Evolutionary conservation across 2,888 invertebrate species (phyloP).

Genomic region (Poecilobothrus nobilitatus): DNA sequence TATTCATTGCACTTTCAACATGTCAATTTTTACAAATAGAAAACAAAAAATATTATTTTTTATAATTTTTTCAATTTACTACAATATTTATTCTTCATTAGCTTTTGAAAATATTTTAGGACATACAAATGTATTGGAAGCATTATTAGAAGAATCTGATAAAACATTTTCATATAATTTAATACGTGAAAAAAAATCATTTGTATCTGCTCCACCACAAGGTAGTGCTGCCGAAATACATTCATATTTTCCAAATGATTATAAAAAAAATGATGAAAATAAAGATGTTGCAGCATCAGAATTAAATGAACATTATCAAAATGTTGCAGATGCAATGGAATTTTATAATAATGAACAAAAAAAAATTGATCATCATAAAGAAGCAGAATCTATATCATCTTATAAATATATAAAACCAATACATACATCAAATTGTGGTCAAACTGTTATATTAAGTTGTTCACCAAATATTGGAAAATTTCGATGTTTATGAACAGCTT

Average conservation of each 20-base stretch:
- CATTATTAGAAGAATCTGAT: background rate
- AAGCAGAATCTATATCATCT: background rate
- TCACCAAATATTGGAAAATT: background rate
- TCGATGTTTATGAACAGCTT: background rate
- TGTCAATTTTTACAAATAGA: background rate
- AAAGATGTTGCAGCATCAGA: background rate
- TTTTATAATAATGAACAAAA: background rate
- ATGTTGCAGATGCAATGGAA: background rate
- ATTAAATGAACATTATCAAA: background rate
- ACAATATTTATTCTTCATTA: background rate
- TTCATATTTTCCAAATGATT: background rate
- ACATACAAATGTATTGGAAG: background rate
- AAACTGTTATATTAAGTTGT: background rate
- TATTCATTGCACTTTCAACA: background rate
- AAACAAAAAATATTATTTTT: background rate
- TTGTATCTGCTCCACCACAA: background rate
- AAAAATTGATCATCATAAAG: background rate
- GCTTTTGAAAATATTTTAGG: background rate
- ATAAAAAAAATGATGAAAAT: background rate
- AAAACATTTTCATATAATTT: background rate
- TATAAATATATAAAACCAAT: background rate
- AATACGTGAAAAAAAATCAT: slow-evolving; percentile 1
- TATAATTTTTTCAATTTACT: background rate
- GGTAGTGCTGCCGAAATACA: background rate
- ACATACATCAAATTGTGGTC: background rate